phyloP scores from a whole-genome alignment of 2,888 invertebrate genomes.

The Eupeodes luniger region DNA sequence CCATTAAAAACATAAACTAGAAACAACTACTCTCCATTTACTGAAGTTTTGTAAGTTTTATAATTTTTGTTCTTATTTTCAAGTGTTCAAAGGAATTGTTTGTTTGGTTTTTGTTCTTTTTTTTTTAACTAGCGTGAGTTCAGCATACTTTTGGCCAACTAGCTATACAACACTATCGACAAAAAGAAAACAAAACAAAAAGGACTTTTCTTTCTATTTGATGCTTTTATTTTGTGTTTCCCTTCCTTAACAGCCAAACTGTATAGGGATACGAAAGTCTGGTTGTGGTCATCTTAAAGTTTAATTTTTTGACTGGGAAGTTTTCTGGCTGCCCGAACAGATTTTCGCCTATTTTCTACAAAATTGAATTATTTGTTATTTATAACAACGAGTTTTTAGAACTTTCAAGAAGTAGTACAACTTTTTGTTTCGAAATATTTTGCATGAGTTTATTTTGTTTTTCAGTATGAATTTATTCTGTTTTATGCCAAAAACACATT shows the following conservation, averaged over 20 bases:
- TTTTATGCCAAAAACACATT: no score
- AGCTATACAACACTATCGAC: not conserved
- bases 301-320: not conserved
- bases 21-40: not conserved
- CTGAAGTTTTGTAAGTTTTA: not conserved
- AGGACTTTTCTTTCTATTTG: not conserved
- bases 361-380: not conserved
- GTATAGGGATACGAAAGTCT: not conserved
- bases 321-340: not conserved
- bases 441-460: no score
- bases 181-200: not conserved
- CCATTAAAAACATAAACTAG: conserved; percentile 4
- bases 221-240: not conserved
- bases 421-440: no score
- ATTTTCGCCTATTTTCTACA: not conserved
- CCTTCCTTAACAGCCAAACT: not conserved
- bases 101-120: not conserved
- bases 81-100: conserved; percentile 13
- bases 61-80: not conserved
- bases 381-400: no score
- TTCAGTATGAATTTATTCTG: no score
- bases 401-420: no score
- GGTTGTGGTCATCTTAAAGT: conserved; percentile 3
- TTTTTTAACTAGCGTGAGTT: not conserved
- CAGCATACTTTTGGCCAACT: not conserved